Evolutionary conservation across 2,888 invertebrate species (phyloP).

Genomic region (Caenorhabditis sinica): DNA sequence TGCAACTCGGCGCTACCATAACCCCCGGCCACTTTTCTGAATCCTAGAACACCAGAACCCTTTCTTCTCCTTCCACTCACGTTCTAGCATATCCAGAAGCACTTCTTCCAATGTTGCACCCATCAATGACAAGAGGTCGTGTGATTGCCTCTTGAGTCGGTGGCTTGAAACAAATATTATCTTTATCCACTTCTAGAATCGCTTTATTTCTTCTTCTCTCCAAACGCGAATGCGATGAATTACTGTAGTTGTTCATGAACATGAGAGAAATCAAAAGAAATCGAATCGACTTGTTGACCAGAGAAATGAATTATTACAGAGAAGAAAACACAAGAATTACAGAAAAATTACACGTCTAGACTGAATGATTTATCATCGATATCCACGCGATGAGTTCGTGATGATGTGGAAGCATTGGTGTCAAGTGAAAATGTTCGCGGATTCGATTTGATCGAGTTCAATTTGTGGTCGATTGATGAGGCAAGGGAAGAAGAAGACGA

Average conservation of each 20-base stretch:
- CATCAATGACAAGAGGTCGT: conserved; percentile 78
- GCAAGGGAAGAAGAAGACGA: conserved; percentile 59
- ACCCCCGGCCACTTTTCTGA: too few species aligned
- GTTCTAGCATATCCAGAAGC: conserved; percentile 77
- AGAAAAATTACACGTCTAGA: conserved; percentile 45
- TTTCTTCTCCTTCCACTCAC: conserved; percentile 47
- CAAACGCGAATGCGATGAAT: not conserved
- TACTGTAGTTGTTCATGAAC: conserved; percentile 43
- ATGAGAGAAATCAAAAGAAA: conserved; percentile 14
- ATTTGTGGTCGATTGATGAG: conserved; percentile 54
- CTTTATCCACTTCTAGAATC: conserved; percentile 49
- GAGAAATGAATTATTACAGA: not conserved
- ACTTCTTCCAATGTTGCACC: conserved; percentile 78
- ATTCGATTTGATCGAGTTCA: conserved; percentile 34
- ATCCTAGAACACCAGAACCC: too few species aligned
- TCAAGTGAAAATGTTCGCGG: conserved; percentile 58
- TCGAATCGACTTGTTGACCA: conserved; percentile 2
- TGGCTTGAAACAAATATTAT: conserved; percentile 55
- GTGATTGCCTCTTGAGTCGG: conserved; percentile 68
- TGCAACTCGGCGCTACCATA: too few species aligned
- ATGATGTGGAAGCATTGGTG: conserved; percentile 52
- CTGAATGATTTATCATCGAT: conserved; percentile 64
- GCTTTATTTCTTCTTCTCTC: not conserved
- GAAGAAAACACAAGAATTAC: not conserved
- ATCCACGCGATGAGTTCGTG: conserved; percentile 47